Evolutionary conservation across 2,113 vertebrate species (phyloP).

Genomic region (Catharus fuscescens): DNA sequence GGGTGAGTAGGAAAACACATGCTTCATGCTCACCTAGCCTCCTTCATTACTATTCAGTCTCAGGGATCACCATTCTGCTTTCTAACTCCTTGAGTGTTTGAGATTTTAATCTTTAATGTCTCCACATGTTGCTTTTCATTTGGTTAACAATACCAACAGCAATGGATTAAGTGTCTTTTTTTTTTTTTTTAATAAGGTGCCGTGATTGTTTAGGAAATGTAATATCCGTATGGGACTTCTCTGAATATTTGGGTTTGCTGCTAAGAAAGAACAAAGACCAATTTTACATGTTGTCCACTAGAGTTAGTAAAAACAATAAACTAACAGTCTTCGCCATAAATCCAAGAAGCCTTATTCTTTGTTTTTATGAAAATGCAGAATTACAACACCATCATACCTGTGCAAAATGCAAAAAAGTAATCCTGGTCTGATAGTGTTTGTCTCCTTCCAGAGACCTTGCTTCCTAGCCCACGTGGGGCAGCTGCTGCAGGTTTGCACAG

Average conservation of each 20-base stretch:
- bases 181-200: background rate
- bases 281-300: background rate
- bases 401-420: background rate
- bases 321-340: background rate
- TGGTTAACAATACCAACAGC: background rate
- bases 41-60: background rate
- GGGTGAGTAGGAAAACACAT: background rate
- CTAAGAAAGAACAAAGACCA: background rate
- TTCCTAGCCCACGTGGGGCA: background rate
- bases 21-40: rapidly evolving
- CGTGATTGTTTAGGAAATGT: background rate
- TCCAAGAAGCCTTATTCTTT: background rate
- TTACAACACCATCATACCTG: background rate
- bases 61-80: background rate
- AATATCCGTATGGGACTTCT: background rate
- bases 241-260: background rate
- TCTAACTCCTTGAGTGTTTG: background rate
- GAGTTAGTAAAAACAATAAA: background rate
- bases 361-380: background rate
- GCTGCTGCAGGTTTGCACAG: background rate
- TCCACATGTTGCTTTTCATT: background rate
- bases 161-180: background rate
- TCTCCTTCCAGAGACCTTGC: background rate
- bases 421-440: background rate
- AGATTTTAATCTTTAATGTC: background rate